phyloP scores from a whole-genome alignment of 2,797 vertebrate genomes.

The Syndactyla subalaris region DNA sequence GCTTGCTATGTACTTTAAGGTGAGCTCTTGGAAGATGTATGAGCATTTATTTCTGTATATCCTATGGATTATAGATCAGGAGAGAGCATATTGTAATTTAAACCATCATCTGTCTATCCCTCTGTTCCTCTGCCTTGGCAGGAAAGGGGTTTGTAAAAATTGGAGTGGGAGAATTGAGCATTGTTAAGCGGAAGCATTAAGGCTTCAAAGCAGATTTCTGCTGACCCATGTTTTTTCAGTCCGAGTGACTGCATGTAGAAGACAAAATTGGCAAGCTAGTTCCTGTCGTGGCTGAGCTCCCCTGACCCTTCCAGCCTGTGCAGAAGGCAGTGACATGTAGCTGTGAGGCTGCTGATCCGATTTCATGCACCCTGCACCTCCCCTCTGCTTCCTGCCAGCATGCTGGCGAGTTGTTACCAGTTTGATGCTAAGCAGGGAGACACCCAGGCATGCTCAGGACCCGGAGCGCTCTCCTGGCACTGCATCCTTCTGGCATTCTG shows the following conservation, averaged over 20 bases:
- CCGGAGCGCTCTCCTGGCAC: not conserved
- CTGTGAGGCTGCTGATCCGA: not conserved
- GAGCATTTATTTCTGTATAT: not conserved
- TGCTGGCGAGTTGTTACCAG: accelerated
- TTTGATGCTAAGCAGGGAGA: not conserved
- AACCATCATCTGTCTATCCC: not conserved
- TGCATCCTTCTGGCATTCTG: not conserved
- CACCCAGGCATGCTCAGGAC: not conserved
- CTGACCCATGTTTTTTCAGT: not conserved
- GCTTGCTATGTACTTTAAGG: not conserved
- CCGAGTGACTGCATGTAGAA: not conserved
- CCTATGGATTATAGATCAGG: not conserved
- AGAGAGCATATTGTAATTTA: not conserved
- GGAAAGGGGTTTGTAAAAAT: not conserved
- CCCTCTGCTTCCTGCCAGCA: not conserved
- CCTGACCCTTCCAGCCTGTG: not conserved
- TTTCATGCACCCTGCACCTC: not conserved
- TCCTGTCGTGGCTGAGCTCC: not conserved
- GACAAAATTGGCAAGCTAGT: not conserved
- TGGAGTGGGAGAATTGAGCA: not conserved
- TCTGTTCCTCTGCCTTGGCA: not conserved
- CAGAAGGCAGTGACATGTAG: not conserved
- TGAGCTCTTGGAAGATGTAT: not conserved
- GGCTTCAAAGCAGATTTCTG: not conserved
- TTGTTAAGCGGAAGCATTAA: not conserved